Evolutionary conservation across 2,888 invertebrate species (phyloP), one percentile per base, ranked within the genome.

Genomic region (Xylota segnis): DNA sequence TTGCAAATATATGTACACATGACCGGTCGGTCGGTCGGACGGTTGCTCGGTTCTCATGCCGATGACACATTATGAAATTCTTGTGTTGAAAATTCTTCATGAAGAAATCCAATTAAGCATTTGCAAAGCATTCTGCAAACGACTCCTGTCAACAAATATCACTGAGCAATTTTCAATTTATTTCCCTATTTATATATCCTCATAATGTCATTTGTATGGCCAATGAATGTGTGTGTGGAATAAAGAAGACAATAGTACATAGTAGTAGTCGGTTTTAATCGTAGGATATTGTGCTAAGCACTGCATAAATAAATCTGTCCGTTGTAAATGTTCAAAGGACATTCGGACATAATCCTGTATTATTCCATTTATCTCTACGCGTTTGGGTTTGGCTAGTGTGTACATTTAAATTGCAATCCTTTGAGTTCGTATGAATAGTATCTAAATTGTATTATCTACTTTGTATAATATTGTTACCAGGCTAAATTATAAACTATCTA

Each of bases 111-210:
- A 84, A 81, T 84, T 81, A 84, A 79, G 59, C 75, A 71, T 81
- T 81, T 61, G 75, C 71, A 70, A 76, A 66, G 81, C 71, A 81
- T 81, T 76, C 84, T 84, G 84, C 58, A 79, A 71, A 84, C 71
- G 84, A 81, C 70, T 84, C 66, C 75, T 81, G 81, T 76, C 81
- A 84, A 84, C 84, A 81, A 81, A 81, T 76, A 84, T 81, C 81
- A 81, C 81, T 65, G 58, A 84, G 71, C 70, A 84, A 81, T 84
- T 84, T 84, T 84, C 75, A 84, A 84, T 84, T 84, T 71, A 84
- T 81, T 81, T 84, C 71, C 71, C 66, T 71, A 71, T 75, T 71
- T 81, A 63, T 81, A 78, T 70, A 72, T 72, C 66, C 72, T 72
- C 72, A 77, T 78, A 72, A 77, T 68, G 59, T 50, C 54, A 66